Evolutionary conservation across 2,888 invertebrate species (phyloP), one percentile per base, ranked within the genome.

Genomic region (Cheilosia soror): DNA sequence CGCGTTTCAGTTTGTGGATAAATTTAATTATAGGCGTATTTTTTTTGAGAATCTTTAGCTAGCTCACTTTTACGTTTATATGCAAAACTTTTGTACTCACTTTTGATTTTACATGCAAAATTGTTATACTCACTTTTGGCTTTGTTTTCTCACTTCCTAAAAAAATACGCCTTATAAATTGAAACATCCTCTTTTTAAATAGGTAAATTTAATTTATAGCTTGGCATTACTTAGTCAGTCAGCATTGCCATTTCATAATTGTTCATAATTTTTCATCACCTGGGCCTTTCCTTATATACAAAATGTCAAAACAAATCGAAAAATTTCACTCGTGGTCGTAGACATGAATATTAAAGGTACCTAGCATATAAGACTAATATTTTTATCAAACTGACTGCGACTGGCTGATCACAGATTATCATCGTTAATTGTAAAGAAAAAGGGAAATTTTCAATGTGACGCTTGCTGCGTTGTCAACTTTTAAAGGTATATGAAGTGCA

Each of bases 251-350:
- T 76, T 20, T 15, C 2, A 5, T 5, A 20, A 7, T 2, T 15
- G 11, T 11, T 49, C 4, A 20, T 11, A 15, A 2, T n/a, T 7
- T 42, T 66, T 42, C 4, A n/a, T 58, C 49, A 66, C 11, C 42
- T 60, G 76, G 60, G 31, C 49, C 49, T 75, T n/a, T 47, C 9
- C 42, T 68, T 75, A 79, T 79, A 11, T 84, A 84, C 69, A 4
- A 65, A 79, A 84, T 40, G 75, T 84, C 84, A 84, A 79, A 75
- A 84, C 69, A 84, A 75, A 49, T 42, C 44, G n/a, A 51, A 79
- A 69, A 75, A 51, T 47, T 55, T 68, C 49, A 71, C 62, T 80
- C 80, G 80, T 78, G 62, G 47, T 72, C 55, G 42, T 71, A 63
- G 11, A 11, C 11, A 37, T 37, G 11, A 4, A 37, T 11, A 9